Conservation (phyloP, 2,888 invertebrate genomes). For the Catotricha subobsoleta region DNA sequence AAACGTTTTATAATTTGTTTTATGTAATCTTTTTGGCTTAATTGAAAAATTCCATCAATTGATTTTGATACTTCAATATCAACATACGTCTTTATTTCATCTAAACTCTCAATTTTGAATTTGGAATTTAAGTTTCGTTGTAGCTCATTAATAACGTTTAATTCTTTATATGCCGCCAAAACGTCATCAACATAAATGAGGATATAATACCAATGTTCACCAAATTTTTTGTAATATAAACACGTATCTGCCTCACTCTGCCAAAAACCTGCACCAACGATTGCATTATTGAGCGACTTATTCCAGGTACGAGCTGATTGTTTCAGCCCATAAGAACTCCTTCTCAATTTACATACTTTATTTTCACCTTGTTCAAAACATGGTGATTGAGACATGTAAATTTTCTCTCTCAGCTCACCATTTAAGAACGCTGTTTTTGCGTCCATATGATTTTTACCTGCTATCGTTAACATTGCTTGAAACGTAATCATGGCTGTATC, state of each 20-base stretch:
- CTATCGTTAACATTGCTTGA: slow-evolving; percentile 10
- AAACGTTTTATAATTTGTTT: slow-evolving; percentile 10
- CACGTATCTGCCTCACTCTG: slow-evolving; percentile 10
- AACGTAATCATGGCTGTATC: slow-evolving; percentile 12
- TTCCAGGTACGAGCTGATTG: slow-evolving; percentile 13
- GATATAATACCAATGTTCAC: slow-evolving; percentile 6
- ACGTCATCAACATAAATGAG: slow-evolving; percentile 9
- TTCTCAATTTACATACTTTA: slow-evolving; percentile 5
- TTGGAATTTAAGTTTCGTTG: background rate
- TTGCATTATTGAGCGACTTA: slow-evolving; percentile 8
- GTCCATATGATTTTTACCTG: slow-evolving; percentile 10
- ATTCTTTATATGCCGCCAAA: background rate
- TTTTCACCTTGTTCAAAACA: slow-evolving; percentile 8
- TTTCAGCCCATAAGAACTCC: slow-evolving; percentile 14
- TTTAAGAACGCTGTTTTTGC: slow-evolving; percentile 17
- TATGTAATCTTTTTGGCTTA: slow-evolving; percentile 10
- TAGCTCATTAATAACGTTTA: background rate
- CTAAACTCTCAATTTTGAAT: background rate
- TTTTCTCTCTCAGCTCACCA: slow-evolving; percentile 10
- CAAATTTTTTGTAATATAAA: slow-evolving; percentile 8
- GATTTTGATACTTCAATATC: background rate
- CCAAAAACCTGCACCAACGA: slow-evolving; percentile 5
- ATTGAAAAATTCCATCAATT: slow-evolving; percentile 8
- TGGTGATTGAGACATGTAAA: slow-evolving; percentile 10
- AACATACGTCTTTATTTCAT: background rate